Percentiles rank a stretch among this genome's conserved stretches.
These are phyloP conservation scores for Crotophaga sulcirostris DNA, from an alignment of 2,113 vertebrate species.

Conservation along the genomic window DNA sequence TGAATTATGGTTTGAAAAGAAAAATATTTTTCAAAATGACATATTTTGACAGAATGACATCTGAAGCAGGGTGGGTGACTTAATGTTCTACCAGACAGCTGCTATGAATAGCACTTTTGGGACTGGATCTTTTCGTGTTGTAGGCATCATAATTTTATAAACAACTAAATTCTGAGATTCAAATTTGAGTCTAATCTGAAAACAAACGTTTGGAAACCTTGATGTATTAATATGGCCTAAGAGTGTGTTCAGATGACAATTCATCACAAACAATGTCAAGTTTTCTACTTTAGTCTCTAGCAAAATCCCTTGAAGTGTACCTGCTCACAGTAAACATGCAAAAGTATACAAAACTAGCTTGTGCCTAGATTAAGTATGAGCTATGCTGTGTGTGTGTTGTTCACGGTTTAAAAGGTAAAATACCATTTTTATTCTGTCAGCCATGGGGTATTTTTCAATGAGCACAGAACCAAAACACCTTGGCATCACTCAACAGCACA, in stretches of 20 bases:
- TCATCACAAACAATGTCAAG: accelerated
- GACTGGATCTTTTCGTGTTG: background rate
- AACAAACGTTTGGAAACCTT: background rate
- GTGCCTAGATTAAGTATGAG: background rate
- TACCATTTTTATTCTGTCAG: background rate
- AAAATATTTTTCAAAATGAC: background rate
- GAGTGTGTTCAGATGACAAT: background rate
- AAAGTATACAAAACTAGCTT: background rate
- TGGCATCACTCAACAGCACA: background rate
- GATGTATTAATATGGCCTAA: background rate
- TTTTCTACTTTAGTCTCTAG: background rate
- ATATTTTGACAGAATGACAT: background rate
- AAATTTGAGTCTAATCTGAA: background rate
- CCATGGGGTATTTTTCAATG: background rate
- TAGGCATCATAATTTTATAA: background rate
- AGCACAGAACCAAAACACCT: background rate
- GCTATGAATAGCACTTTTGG: background rate
- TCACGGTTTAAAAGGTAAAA: background rate
- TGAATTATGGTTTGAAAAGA: background rate
- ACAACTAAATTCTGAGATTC: background rate
- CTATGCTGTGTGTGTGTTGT: background rate
- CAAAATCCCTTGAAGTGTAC: background rate
- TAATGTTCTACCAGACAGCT: background rate
- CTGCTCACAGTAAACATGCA: background rate
- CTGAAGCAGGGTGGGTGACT: background rate